Base-by-base conservation (phyloP, 2,888 invertebrate species). In the Hypercompe scribonia region DNA sequence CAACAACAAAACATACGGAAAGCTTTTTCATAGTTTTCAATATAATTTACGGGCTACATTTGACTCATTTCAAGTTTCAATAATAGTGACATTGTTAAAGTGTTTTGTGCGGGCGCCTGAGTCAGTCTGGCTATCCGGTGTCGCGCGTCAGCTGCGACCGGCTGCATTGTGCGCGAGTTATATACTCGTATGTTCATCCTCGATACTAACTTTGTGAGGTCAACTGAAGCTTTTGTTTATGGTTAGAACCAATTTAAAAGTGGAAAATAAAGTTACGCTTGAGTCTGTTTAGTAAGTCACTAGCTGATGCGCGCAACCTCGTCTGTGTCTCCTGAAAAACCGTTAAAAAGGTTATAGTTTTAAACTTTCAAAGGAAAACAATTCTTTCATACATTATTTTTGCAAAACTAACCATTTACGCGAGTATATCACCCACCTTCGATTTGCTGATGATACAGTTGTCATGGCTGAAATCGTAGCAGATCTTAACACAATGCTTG, bases 1-100 rank as follows among this genome's bases (percentile, higher is more conserved):
- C 15, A 58, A 13, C 58, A 58, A 54, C 2, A 15, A 4, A 28
- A 58, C 28, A 58, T 4, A 58, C 58, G 28, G n/a, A 15, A 58
- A 50, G 8, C 28, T 28, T 58, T 2, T 1, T 58, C 1, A n/a
- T 58, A 58, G 54, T 28, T 58, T 4, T 28, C 28, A 58, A 33
- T 54, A 54, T 10, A n/a, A n/a, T n/a, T 3, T 18, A 21, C 33
- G 10, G 58, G 13, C 24, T 28, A 34, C 63, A 34, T 28, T 42
- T 3, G 21, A 65, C 50, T n/a, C 36, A 36, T 36, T 70, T 31
- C 18, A 54, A 65, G 36, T 42, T 66, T 28, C 61, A 65, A 66
- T 46, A 73, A 66, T 58, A 73, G 65, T 69, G 21, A n/a, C 24
- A 46, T 54, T 39, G 64, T 70, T 71, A 66, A 69, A 70, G 54